phyloP scores from a whole-genome alignment of 2,113 vertebrate species.

The Lonchura striata region DNA sequence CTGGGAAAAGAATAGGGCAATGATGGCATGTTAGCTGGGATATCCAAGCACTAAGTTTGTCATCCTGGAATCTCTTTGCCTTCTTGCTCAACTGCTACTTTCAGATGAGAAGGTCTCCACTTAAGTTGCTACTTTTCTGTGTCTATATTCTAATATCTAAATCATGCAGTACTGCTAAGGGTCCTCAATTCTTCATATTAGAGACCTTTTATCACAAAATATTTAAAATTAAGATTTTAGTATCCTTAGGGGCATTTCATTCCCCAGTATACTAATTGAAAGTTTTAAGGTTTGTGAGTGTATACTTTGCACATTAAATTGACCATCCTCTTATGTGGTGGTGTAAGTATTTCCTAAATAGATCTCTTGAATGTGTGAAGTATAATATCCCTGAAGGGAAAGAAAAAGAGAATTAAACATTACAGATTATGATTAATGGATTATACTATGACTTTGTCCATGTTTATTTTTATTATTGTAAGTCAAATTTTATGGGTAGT shows the following conservation, averaged over 20 bases:
- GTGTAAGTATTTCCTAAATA: slow-evolving; percentile 9
- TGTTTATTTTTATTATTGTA: not conserved
- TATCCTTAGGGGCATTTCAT: not conserved
- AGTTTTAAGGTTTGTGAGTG: not conserved
- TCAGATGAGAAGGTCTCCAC: not conserved
- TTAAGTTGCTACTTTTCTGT: not conserved
- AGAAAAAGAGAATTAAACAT: not conserved
- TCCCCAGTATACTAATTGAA: not conserved
- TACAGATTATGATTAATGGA: not conserved
- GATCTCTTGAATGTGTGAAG: not conserved
- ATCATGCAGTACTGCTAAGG: not conserved
- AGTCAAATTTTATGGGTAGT: not conserved
- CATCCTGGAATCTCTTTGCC: not conserved
- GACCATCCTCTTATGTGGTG: not conserved
- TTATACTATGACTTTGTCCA: not conserved
- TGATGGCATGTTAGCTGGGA: not conserved
- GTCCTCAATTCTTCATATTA: not conserved
- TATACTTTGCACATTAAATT: not conserved
- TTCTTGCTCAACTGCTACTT: not conserved
- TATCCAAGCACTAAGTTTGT: not conserved
- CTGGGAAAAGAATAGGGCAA: not conserved
- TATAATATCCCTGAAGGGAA: not conserved
- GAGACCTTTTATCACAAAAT: not conserved
- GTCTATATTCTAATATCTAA: not conserved
- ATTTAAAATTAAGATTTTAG: not conserved